A percentile compares a stretch with the other conserved stretches of the same genome.
Evolutionary conservation across 2,113 vertebrate genomes (phyloP).

Genomic region (Aphyosemion australe): DNA sequence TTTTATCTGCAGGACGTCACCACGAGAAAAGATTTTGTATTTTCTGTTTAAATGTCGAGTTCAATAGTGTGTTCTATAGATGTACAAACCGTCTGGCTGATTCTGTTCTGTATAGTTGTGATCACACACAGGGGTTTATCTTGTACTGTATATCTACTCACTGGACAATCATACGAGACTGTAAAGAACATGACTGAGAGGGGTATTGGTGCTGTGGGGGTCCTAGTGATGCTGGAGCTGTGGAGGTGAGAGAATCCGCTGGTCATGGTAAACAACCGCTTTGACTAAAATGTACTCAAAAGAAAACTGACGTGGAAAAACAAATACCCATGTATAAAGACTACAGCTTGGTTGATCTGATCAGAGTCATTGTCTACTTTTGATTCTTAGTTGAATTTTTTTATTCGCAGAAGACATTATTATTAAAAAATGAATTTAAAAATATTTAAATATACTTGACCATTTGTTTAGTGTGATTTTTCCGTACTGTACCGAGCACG

Average conservation of each 20-base stretch:
- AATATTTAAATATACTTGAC: slow-evolving; percentile 31
- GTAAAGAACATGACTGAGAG: slow-evolving; percentile 63
- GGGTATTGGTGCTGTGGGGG: slow-evolving; percentile 51
- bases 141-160: slow-evolving; percentile 80
- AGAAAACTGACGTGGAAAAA: neutral
- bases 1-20: slow-evolving; percentile 72
- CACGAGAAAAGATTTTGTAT: slow-evolving; percentile 68
- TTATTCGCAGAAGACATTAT: slow-evolving; percentile 42
- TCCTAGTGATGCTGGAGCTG: slow-evolving; percentile 58
- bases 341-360: slow-evolving; percentile 29
- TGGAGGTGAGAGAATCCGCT: slow-evolving; percentile 50
- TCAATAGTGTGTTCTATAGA: slow-evolving; percentile 77
- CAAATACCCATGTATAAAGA: slow-evolving; percentile 27
- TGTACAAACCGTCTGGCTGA: slow-evolving; percentile 79
- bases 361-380: slow-evolving; percentile 40
- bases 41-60: slow-evolving; percentile 77
- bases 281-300: slow-evolving; percentile 45
- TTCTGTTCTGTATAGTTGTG: slow-evolving; percentile 76
- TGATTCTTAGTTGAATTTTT: slow-evolving; percentile 39
- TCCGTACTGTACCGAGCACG: slow-evolving; percentile 54
- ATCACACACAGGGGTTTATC: slow-evolving; percentile 79
- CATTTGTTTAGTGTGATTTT: slow-evolving; percentile 61
- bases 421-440: slow-evolving; percentile 9
- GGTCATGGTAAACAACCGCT: slow-evolving; percentile 31
- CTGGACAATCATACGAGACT: slow-evolving; percentile 76